Percentiles rank a stretch among this genome's conserved stretches.
Conservation (phyloP, 2,797 vertebrate genomes). For the Pangasius mekongensis region DNA sequence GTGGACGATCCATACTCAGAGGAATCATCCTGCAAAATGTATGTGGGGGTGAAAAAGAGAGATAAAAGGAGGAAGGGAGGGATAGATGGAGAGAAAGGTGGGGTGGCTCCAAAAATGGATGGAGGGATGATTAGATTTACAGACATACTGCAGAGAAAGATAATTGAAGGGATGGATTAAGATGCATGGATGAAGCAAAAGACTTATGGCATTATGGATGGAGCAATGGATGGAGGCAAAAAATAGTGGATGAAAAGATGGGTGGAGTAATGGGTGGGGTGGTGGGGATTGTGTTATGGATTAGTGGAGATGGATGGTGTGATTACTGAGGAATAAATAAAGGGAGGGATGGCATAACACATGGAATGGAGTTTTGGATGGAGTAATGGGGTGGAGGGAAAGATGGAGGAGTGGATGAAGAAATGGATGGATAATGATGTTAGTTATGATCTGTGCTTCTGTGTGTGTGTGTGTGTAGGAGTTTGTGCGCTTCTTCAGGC, state of each 20-base stretch:
- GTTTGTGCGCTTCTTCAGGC: slow-evolving; percentile 80
- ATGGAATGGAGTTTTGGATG: neutral
- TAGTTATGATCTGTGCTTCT: neutral
- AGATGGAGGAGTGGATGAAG: neutral
- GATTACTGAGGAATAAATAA: neutral
- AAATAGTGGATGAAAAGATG: neutral
- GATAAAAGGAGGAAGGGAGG: neutral
- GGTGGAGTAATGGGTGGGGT: neutral
- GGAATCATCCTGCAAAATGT: slow-evolving; percentile 86
- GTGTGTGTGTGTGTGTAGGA: slow-evolving; percentile 73
- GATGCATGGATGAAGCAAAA: neutral
- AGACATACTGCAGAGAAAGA: neutral
- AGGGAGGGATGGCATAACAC: neutral
- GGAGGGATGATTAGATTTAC: neutral
- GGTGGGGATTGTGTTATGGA: neutral
- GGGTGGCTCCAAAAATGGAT: neutral
- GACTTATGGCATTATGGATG: neutral
- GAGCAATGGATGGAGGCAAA: neutral
- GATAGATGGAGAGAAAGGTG: neutral
- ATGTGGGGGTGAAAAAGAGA: slow-evolving; percentile 49
- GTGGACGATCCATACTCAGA: slow-evolving; percentile 86
- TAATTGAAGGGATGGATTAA: neutral
- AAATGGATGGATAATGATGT: neutral
- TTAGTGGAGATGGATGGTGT: neutral
- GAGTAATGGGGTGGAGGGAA: neutral